Conservation (phyloP, 2,113 vertebrate genomes). For the Machaerirhynchus nigripectus region DNA sequence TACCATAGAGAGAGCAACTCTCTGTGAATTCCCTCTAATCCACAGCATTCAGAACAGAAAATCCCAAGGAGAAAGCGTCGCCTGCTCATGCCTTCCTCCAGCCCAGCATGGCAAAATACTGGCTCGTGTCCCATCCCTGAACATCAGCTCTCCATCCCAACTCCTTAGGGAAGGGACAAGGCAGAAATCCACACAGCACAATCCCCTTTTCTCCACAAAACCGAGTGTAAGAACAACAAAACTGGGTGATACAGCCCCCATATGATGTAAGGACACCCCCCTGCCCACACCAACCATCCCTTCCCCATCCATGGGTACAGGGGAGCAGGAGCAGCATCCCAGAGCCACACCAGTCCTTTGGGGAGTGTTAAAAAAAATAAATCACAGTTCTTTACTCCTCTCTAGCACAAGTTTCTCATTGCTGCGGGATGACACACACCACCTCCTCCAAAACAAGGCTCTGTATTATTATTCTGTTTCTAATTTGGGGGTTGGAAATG, state of each 20-base stretch:
- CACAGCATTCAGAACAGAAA: rapidly evolving
- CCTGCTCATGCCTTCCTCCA: not conserved
- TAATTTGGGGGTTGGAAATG: slow-evolving; percentile 49
- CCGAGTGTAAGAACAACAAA: not conserved
- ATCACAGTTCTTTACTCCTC: not conserved
- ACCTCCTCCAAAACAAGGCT: not conserved
- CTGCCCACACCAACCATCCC: not conserved
- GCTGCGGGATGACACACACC: slow-evolving; percentile 40
- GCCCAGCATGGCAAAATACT: not conserved
- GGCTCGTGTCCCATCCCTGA: not conserved
- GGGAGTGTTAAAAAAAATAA: not conserved
- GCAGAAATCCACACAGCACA: rapidly evolving
- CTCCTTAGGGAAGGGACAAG: not conserved
- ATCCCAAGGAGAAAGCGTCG: not conserved
- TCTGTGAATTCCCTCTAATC: not conserved
- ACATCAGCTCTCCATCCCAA: not conserved
- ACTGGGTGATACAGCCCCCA: not conserved
- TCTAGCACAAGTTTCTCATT: slow-evolving; percentile 30
- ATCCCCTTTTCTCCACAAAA: not conserved
- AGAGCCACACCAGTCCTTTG: not conserved
- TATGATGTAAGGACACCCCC: not conserved
- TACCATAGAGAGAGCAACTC: not conserved
- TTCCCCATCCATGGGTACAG: not conserved
- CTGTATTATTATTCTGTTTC: slow-evolving; percentile 52
- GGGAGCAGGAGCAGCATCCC: not conserved